These are phyloP conservation scores for Cryptomyrus ogoouensis DNA, from an alignment of 2,113 vertebrate genomes.

Conservation along the genomic window DNA sequence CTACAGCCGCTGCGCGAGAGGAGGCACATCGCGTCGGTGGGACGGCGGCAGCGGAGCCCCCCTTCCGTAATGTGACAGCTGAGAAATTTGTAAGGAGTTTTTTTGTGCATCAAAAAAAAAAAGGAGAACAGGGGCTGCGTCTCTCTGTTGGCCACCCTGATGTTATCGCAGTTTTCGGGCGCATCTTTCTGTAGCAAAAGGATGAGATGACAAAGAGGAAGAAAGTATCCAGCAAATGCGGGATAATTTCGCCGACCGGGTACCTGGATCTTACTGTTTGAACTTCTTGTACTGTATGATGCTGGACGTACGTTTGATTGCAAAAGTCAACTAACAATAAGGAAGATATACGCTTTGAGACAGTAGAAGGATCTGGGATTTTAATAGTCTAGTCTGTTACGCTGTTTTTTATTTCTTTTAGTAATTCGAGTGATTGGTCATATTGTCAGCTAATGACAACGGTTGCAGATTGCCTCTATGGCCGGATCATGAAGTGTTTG, in stretches of 20 bases:
- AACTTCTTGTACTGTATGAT: constrained; percentile 5
- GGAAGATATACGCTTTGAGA: neutral
- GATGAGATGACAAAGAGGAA: constrained; percentile 30
- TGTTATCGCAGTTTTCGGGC: neutral
- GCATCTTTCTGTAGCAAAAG: neutral
- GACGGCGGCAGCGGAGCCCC: neutral
- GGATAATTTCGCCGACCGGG: constrained; percentile 28
- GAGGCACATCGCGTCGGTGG: neutral
- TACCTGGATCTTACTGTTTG: constrained; percentile 20
- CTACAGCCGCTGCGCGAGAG: neutral
- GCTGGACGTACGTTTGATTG: neutral
- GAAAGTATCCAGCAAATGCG: constrained; percentile 10
- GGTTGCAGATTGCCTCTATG: constrained; percentile 70
- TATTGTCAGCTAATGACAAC: constrained; percentile 62
- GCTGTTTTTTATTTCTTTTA: neutral
- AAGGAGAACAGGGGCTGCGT: neutral
- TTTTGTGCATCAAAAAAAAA: neutral
- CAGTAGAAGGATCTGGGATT: neutral
- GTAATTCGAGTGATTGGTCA: constrained; percentile 18
- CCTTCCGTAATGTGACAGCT: neutral
- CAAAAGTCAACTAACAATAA: neutral
- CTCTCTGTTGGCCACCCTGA: neutral
- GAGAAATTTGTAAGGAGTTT: neutral
- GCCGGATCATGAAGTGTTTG: constrained; percentile 80
- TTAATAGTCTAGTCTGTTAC: neutral